A percentile compares a stretch with the other conserved stretches of the same genome.
Conservation (phyloP, 2,113 vertebrate species). For the Mesoclemmys tuberculata region DNA sequence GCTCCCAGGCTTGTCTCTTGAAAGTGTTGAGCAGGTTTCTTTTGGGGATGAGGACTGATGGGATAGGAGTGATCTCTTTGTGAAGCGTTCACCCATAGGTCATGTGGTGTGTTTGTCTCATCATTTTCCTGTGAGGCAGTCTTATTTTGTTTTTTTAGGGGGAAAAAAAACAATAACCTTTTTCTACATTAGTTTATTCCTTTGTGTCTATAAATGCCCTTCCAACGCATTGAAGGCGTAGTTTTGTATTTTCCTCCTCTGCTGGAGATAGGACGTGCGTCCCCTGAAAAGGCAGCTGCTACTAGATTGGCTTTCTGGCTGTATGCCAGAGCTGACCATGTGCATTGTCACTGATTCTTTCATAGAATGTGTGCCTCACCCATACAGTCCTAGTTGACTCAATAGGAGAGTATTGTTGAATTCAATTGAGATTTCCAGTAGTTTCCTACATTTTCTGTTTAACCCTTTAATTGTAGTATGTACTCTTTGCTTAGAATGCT, state of each 20-base stretch:
- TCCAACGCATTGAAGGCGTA: neutral
- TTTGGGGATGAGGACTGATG: no score
- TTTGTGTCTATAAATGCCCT: neutral
- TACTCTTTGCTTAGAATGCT: neutral
- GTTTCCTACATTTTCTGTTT: neutral
- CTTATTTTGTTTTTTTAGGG: neutral
- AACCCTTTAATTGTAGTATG: neutral
- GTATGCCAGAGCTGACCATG: neutral
- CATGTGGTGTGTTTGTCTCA: no score
- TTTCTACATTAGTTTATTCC: neutral
- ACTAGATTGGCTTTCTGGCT: neutral
- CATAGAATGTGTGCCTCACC: neutral
- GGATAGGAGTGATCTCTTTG: no score
- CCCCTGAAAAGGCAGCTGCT: neutral
- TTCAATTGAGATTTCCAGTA: neutral
- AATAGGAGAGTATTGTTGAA: neutral
- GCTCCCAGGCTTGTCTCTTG: no score
- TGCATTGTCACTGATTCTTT: neutral
- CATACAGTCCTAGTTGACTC: no score
- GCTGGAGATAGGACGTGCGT: neutral
- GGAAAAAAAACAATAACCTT: neutral
- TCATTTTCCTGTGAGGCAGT: no score
- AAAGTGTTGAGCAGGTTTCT: no score
- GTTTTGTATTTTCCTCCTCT: neutral
- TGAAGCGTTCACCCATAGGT: no score